Base-by-base conservation (phyloP, 2,113 vertebrate genomes). In the Connochaetes taurinus region DNA sequence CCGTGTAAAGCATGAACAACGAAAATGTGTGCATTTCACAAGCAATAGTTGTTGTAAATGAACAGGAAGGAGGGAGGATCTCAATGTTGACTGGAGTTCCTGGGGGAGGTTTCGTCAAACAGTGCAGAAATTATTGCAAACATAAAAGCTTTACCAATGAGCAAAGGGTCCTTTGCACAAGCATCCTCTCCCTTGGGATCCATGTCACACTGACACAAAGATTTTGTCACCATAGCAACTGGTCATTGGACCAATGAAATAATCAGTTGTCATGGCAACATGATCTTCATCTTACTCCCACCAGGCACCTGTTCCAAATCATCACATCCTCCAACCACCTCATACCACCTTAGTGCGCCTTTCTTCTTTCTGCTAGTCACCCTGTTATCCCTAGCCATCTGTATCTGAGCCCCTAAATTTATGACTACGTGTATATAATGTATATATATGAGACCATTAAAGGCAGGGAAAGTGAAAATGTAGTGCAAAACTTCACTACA, bases 211-310 rank as follows among this genome's bases (percentile, higher is more conserved):
- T 92, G 96, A 97, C 96, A 97, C 86, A 94, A 98, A 98, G 97
- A 97, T 98, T 97, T 97, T 95, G 90, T 98, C 83, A 89, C 97
- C 97, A 98, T 98, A 83, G 97, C 94, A 98, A 98, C 98, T 97
- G 95, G 91, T 96, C 97, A 98, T 97, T 98, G 98, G 78, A 96
- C 98, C 98, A 97, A 98, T 97, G 95, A 97, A 98, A 98, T 95
- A 96, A 98, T 98, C 98, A 94, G 98, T 98, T 98, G 98, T 97
- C 97, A 98, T 98, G 95, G 98, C 91, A 98, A 98, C 98, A 86
- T 29, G 47, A 97, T 97, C 94, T 97, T 97, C 91, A 97, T 98
- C 93, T 96, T 96, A 97, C 97, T 97, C 98, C 97, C 98, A 97
- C 98, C 88, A 97, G 91, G 96, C 97, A 97, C 97, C 96, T 98